These are phyloP conservation scores for Cydia pomonella DNA, from an alignment of 1,140 invertebrate species.

Conservation along the genomic window DNA sequence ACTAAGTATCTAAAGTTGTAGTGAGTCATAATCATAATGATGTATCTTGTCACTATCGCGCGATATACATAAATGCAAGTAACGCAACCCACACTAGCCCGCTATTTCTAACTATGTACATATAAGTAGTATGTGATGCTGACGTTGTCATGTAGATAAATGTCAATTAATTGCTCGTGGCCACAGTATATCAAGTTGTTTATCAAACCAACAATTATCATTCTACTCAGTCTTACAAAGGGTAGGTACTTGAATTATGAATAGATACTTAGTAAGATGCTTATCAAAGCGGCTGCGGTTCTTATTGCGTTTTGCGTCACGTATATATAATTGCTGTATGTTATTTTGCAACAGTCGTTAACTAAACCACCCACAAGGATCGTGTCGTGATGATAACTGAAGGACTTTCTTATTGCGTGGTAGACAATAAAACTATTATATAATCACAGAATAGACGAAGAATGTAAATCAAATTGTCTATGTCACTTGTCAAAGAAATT, in stretches of 20 bases:
- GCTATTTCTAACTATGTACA: neutral
- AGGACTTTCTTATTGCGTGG: conserved; percentile 18
- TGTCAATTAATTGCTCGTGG: conserved; percentile 31
- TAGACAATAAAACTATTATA: conserved; percentile 12
- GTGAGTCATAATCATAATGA: neutral
- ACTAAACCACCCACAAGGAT: conserved; percentile 42
- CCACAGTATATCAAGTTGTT: conserved; percentile 29
- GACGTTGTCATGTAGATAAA: conserved; percentile 17
- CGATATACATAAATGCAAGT: neutral
- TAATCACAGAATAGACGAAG: neutral
- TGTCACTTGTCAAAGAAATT: neutral
- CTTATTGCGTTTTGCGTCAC: conserved; percentile 45
- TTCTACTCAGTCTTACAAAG: conserved; percentile 26
- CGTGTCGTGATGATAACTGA: conserved; percentile 37
- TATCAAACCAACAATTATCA: conserved; percentile 29
- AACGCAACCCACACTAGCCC: neutral
- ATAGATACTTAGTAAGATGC: conserved; percentile 20
- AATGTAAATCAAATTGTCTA: conserved; percentile 1
- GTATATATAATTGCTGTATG: conserved; percentile 47
- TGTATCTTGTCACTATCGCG: neutral
- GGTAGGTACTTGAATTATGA: conserved; percentile 38
- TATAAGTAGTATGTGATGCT: neutral
- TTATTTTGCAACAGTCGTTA: conserved; percentile 46
- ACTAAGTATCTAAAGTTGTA: neutral
- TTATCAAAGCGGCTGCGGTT: conserved; percentile 36